These are phyloP conservation scores for Athalia cordata DNA, from an alignment of 2,888 invertebrate genomes.

Conservation along the genomic window DNA sequence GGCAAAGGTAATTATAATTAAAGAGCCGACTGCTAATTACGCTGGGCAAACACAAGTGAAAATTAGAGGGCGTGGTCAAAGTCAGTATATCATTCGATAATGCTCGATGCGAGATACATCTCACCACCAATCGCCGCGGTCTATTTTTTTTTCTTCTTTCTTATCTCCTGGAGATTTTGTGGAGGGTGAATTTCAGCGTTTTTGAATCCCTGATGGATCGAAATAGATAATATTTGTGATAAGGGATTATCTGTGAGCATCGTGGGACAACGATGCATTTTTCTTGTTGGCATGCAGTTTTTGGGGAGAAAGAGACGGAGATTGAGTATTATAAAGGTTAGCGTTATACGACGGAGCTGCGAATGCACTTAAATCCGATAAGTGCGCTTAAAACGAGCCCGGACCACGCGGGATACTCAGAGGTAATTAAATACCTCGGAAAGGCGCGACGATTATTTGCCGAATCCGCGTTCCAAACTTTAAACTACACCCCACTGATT, in stretches of 20 bases:
- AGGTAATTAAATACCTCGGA: constrained; percentile 31
- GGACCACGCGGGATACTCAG: background rate
- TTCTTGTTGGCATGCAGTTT: constrained; percentile 4
- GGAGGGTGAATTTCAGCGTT: no score
- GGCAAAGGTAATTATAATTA: constrained; percentile 57
- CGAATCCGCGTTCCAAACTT: constrained; percentile 11
- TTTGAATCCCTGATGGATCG: no score
- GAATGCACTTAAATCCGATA: constrained; percentile 41
- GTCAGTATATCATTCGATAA: constrained; percentile 57
- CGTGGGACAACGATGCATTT: constrained; percentile 35
- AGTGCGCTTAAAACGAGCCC: constrained; percentile 31
- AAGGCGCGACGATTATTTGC: constrained; percentile 38
- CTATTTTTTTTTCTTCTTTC: background rate
- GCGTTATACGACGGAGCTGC: constrained; percentile 5
- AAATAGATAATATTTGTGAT: background rate
- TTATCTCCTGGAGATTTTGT: background rate
- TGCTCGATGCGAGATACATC: constrained; percentile 35
- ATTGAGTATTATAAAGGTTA: no score
- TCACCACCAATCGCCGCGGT: background rate
- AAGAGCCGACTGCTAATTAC: constrained; percentile 59
- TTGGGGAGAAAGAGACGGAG: no score
- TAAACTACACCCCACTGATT: background rate
- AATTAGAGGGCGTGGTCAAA: constrained; percentile 57
- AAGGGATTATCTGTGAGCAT: constrained; percentile 21
- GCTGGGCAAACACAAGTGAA: constrained; percentile 55